Base-by-base conservation (phyloP, 2,113 vertebrate genomes). In the Candoia aspera region DNA sequence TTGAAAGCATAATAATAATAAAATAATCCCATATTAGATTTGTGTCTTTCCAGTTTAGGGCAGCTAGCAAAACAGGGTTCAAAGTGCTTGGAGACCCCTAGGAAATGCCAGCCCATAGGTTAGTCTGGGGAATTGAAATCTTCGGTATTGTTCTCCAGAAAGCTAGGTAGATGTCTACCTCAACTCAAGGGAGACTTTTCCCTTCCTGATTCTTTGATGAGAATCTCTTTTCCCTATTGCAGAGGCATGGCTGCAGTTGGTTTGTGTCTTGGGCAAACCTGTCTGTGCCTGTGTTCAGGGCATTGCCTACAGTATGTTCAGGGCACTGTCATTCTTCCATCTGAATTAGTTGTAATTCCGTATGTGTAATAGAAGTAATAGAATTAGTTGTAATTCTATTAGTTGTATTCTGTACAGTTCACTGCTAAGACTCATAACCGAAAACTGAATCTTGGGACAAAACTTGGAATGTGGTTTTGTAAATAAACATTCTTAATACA, bases 401-500 rank as follows among this genome's bases (percentile, higher is more conserved):
- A 42, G 42, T 42, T 42, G 19, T 19, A 79, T 21, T 33, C 64
- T 13, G 3, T 54, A 2, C 6, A 21, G 15, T 33, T 90, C 13
- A 57, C 33, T 37, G 89, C 33, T 19, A n/a, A 54, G 49, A 24
- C n/a, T 23, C 24, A 24, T 29, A 33, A 59, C 83, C 62, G 49
- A 23, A 54, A 62, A 91, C 21, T 0, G 17, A 9, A 53, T 24
- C 10, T 3, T 8, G 6, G 58, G 17, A 33, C 24, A 84, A 90
- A 83, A 49, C 17, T 13, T 9, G 84, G 29, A 54, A 26, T 64
- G 29, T 24, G 9, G 17, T 23, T 37, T 86, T 64, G 29, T 79
- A 58, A 58, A 83, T 90, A 49, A 90, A 84, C 17, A 58, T 60
- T 84, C 24, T 60, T 91, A 59, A 91, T 55, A 12, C 29, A 90